These are phyloP conservation scores for Trachelus troglodyta DNA, from an alignment of 2,888 invertebrate genomes.

Conservation along the genomic window DNA sequence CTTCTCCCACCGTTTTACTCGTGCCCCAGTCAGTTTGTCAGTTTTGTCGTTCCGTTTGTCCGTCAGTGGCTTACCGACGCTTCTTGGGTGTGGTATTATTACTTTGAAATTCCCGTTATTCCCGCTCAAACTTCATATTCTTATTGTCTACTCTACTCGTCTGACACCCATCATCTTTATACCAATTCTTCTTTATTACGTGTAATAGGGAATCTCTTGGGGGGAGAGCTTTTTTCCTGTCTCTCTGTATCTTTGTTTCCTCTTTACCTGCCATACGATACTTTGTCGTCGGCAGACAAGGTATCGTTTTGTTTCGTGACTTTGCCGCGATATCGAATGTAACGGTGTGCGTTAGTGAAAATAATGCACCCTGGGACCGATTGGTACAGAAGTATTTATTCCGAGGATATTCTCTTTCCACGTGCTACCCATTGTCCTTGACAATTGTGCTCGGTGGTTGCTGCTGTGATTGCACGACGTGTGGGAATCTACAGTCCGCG, in stretches of 20 bases:
- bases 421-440: neutral
- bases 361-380: neutral
- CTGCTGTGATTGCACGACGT: neutral
- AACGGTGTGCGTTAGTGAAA: neutral
- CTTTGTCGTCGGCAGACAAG: neutral
- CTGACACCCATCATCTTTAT: neutral
- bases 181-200: neutral
- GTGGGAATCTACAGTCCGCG: neutral
- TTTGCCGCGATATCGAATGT: neutral
- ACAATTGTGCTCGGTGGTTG: neutral
- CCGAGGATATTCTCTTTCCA: neutral
- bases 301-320: neutral
- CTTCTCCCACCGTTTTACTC: constrained; percentile 27
- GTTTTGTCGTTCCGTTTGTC: constrained; percentile 11
- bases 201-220: neutral
- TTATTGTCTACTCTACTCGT: neutral
- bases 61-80: constrained; percentile 28
- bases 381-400: neutral
- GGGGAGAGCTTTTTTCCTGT: neutral
- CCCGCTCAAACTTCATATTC: neutral
- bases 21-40: neutral
- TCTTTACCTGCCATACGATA: neutral
- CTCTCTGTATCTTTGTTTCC: neutral
- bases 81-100: constrained; percentile 23
- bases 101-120: neutral